Evolutionary conservation across 1,140 invertebrate species (phyloP), one percentile per base, ranked within the genome.

Genomic region (Mactra quadrangularis): DNA sequence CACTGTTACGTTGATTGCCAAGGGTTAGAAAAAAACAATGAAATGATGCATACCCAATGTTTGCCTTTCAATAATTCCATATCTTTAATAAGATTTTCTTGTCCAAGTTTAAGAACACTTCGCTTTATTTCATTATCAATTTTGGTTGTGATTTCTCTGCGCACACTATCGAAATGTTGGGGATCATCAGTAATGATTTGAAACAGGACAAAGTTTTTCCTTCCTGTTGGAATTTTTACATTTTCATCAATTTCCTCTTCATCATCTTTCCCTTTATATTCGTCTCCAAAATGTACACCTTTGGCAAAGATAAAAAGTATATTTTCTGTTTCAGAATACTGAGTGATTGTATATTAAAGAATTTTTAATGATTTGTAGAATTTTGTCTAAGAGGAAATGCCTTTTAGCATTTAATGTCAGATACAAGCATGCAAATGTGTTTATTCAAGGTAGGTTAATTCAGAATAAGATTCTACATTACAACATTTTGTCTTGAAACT

Each of bases 111-210:
- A 22, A 72, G 31, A 1, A 27, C 35, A 17, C 6, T 22, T 29
- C 22, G 17, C 25, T 31, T 72, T 7, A 27, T 72, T 25, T 72
- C 70, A 17, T 35, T 72, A 17, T 55, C 52, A n/a, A 72, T 52
- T 53, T 38, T 31, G 29, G 27, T 47, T 57, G 55, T 55, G 9
- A 72, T 72, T 15, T 27, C 31, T 13, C 31, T 15, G 29, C 55
- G 38, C 0, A 27, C 52, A 1, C 17, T 4, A 35, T 72, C 70
- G 2, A 72, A 29, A n/a, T 55, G 35, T 53, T 57, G 33, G 0
- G 25, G 27, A 19, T 72, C 52, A 57, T 72, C 70, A 33, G 70
- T 55, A 15, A 35, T 57, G 27, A 72, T 53, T 22, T 72, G 70
- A 33, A 72, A 27, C 1, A 72, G 70, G 17, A 72, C 27, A n/a